phyloP scores from a whole-genome alignment of 2,888 invertebrate genomes.

The Nemapogon koenigi region DNA sequence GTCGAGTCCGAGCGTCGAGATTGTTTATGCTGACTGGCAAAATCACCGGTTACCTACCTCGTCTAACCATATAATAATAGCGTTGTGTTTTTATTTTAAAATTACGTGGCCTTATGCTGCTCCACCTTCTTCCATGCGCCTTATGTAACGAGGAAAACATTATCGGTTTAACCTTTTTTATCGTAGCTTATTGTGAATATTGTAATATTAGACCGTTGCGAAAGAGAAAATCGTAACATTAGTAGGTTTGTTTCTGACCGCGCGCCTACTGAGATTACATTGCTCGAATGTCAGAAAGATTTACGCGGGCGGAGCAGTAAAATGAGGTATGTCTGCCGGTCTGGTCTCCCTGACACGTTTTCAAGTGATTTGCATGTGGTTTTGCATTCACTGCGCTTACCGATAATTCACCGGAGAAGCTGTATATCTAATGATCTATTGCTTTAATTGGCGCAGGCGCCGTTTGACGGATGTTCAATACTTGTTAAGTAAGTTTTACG shows the following conservation, averaged over 20 bases:
- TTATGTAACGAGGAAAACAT: conserved; percentile 23
- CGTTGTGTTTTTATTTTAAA: too few relatives aligned
- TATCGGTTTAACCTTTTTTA: too few relatives aligned
- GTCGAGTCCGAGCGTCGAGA: conserved; percentile 2
- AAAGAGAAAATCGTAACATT: too few relatives aligned
- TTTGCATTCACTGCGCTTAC: conserved; percentile 24
- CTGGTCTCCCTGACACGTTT: conserved; percentile 37
- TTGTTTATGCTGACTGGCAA: conserved; percentile 1
- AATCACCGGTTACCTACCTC: too few relatives aligned
- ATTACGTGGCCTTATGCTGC: neutral
- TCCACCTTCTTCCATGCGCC: too few relatives aligned
- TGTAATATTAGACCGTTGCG: too few relatives aligned
- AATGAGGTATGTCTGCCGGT: conserved; percentile 10
- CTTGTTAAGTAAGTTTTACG: too few relatives aligned
- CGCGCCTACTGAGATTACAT: conserved; percentile 7
- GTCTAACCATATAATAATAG: too few relatives aligned
- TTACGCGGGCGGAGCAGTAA: conserved; percentile 9
- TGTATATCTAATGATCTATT: conserved; percentile 32
- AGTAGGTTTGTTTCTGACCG: conserved; percentile 4
- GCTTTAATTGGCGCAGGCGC: conserved; percentile 32
- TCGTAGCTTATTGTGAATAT: too few relatives aligned
- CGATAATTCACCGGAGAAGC: conserved; percentile 17
- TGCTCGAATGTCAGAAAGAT: conserved; percentile 9
- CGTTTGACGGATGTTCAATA: too few relatives aligned
- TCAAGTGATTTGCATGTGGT: conserved; percentile 26